Evolutionary conservation across 1,140 invertebrate genomes (phyloP), one percentile per base, ranked within the genome.

Genomic region (Nephotettix cincticeps): DNA sequence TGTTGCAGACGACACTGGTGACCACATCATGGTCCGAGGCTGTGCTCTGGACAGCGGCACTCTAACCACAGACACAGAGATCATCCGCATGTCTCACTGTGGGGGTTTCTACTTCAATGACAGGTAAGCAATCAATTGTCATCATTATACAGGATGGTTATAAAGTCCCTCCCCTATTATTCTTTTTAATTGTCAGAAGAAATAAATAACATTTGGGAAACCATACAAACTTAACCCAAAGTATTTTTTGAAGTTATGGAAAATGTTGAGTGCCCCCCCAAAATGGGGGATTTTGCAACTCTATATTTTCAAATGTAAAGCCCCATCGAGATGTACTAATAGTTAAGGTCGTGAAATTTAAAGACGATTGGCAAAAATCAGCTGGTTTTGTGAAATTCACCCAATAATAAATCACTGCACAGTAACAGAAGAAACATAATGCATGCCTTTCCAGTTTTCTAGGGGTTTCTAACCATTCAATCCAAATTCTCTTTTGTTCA

Each of bases 41-140:
- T 97, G 95, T 82, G 94, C 93, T n/a, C 83, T 97, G 76, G 95
- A 97, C 82, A 95, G 93, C 75, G 94, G 95, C 1, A 94, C 93
- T 0, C 85, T 94, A 1, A 97, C 94, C 45, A 95, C 93, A 1
- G 95, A 97, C 80, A 96, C 95, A 0, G 94, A 97, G 83, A 89
- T 96, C 43, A 93, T 96, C 47, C 83, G 94, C 71, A 96, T 95
- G 93, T 96, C 93, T 25, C 94, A 97, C 79, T 97, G 95, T 81
- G 95, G 94, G 43, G 86, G 90, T 71, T 95, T 97, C 81, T 93
- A 91, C 77, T 96, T 93, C 76, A 88, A 94, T 76, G 88, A 93
- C 75, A 89, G 91, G 91, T 96, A 81, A 81, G 47, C 4, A 28
- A 71, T 19, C 32, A 13, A 43, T 65, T 32, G 30, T n/a, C n/a